phyloP scores from a whole-genome alignment of 2,113 vertebrate species.

The Misgurnus mizolepis region DNA sequence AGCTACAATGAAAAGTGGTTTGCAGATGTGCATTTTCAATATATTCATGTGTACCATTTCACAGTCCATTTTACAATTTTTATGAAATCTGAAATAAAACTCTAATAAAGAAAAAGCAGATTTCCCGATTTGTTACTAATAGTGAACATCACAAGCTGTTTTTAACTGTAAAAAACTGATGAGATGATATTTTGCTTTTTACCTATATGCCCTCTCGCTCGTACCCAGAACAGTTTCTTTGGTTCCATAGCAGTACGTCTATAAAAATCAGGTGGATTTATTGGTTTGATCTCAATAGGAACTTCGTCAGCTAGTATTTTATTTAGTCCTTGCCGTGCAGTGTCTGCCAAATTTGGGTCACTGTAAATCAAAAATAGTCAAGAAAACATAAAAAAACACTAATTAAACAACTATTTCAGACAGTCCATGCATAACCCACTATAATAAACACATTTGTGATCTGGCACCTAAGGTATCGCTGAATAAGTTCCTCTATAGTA shows the following conservation, averaged over 20 bases:
- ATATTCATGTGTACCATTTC: too few species aligned
- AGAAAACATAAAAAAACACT: background rate
- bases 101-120: too few species aligned
- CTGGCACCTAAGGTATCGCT: conserved; percentile 80
- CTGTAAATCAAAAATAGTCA: conserved; percentile 65
- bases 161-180: background rate
- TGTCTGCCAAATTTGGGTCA: conserved; percentile 80
- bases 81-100: too few species aligned
- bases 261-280: conserved; percentile 76
- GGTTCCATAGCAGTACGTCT: conserved; percentile 69
- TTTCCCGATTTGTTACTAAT: too few species aligned
- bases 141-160: too few species aligned
- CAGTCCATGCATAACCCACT: background rate
- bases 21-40: too few species aligned
- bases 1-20: too few species aligned
- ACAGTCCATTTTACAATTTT: too few species aligned
- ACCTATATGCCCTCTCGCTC: conserved; percentile 90
- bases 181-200: conserved; percentile 40
- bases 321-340: conserved; percentile 76
- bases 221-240: conserved; percentile 89
- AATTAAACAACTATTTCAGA: background rate
- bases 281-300: conserved; percentile 86
- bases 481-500: conserved; percentile 78
- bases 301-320: conserved; percentile 85
- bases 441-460: too few species aligned